Evolutionary conservation across 2,797 vertebrate genomes (phyloP), one percentile per base, ranked within the genome.

Genomic region (Gastrophryne carolinensis): DNA sequence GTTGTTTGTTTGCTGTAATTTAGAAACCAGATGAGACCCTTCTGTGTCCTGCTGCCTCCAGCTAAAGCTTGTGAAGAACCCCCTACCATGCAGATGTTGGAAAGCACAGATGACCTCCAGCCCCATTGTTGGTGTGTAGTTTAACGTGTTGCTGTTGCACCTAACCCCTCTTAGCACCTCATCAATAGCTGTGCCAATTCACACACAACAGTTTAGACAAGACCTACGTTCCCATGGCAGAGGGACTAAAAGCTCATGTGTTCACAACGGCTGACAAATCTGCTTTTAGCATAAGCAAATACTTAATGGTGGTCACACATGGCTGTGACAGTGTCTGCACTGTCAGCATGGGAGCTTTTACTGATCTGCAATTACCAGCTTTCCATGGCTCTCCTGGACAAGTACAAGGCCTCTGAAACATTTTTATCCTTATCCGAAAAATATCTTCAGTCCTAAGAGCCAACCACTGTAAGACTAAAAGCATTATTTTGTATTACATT

Each of bases 141-240:
- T 19, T 41, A 63, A 68, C 64, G 21, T 57, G 5, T 62, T 26
- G 44, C 13, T 32, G 3, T 23, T 35, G 23, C 41, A 68, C 64
- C 54, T 68, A 64, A 52, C 11, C 58, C 19, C 73, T 52, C 39
- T 75, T 75, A 60, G 37, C 52, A 74, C 52, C 44, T 60, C 54
- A 74, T 73, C 72, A 66, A 54, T 41, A 61, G 73, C 64, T 30
- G 72, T 66, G 72, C 37, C 62, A 49, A 68, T 10, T 75, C 35
- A 68, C 73, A 49, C 52, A 17, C 32, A 12, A 30, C 34, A 26
- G 1, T 73, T 64, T 44, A 57, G 17, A 57, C 23, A 26, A 70
- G 10, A 68, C 53, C 63, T 75, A 17, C 32, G 56, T 72, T 62
- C 41, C 30, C 39, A 72, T 37, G 44, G 41, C n/a, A n/a, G 13